Evolutionary conservation across 1,140 invertebrate genomes (phyloP), one percentile per base, ranked within the genome.

Genomic region (Nasonia longicornis): DNA sequence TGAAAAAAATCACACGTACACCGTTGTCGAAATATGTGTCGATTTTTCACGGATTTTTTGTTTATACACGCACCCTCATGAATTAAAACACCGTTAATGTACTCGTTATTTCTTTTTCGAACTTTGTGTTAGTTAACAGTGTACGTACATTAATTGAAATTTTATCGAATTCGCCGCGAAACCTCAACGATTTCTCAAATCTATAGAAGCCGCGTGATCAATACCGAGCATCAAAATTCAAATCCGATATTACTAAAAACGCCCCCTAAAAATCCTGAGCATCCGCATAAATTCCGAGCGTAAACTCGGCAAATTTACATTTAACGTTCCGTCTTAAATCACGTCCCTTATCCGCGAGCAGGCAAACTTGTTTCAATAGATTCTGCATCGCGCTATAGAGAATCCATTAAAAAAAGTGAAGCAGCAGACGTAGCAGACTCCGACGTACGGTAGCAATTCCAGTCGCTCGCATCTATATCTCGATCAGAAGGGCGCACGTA

Each of bases 361-460:
- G 73, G 6, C n/a, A 48, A 81, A 81, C 48, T 77, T 77, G 66
- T 77, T 81, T 72, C 69, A 81, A 81, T 81, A 81, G 77, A 82
- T 84, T 84, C 74, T 72, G 42, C 67, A 82, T 70, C 42, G 79
- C 74, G 74, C 16, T 38, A 22, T 38, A 35, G 42, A 10, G 16
- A 38, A 67, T 16, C 29, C 4, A 66, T 74, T 74, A 63, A 66
- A 80, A 79, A 26, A 29, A 45, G 12, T 14, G 71, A 73, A 48
- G 42, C 20, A n/a, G 20, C 12, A 38, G 26, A 14, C 35, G 38
- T 26, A 26, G 26, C 26, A 26, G 26, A 16, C 29, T 72, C 71
- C 22, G 66, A 71, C 67, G 79, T 75, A 69, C 72, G 79, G 16
- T 52, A 73, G 8, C 58, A 45, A 74, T 80, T 73, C 26, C 42